Percentiles rank a stretch among this genome's conserved stretches.
Conservation (phyloP, 2,888 invertebrate genomes). For the Acleris holmiana region DNA sequence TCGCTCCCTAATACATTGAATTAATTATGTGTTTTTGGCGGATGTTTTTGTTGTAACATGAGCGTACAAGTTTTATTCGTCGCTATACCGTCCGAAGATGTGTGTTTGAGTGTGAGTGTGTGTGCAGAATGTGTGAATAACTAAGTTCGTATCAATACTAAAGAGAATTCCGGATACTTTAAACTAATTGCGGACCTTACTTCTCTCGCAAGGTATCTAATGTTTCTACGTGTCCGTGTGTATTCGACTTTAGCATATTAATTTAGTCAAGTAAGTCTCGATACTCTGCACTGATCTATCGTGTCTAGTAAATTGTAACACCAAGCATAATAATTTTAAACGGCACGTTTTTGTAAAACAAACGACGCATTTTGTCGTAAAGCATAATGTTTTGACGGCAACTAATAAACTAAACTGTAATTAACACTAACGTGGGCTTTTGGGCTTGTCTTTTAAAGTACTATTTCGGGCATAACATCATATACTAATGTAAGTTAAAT, state of each 20-base stretch:
- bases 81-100: constrained; percentile 60
- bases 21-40: constrained; percentile 14
- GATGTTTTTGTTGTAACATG: constrained; percentile 36
- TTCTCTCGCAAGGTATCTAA: constrained; percentile 16
- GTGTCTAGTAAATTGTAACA: constrained; percentile 30
- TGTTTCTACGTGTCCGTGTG: constrained; percentile 20
- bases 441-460: too few relatives aligned
- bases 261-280: constrained; percentile 31
- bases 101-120: constrained; percentile 46
- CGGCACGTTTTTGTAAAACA: constrained; percentile 22
- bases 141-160: constrained; percentile 27
- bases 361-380: constrained; percentile 7
- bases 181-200: not conserved
- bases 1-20: not conserved
- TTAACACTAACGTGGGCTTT: too few relatives aligned
- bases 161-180: not conserved
- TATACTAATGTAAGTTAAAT: not conserved
- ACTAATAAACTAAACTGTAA: constrained; percentile 18
- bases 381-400: constrained; percentile 10
- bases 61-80: constrained; percentile 43
- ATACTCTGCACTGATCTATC: constrained; percentile 27
- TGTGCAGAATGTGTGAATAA: constrained; percentile 34
- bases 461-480: constrained; percentile 18
- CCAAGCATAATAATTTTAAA: constrained; percentile 29
- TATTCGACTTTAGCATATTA: constrained; percentile 27